Conservation (phyloP, 2,113 vertebrate species). For the Ptilorrhoa leucosticta region DNA sequence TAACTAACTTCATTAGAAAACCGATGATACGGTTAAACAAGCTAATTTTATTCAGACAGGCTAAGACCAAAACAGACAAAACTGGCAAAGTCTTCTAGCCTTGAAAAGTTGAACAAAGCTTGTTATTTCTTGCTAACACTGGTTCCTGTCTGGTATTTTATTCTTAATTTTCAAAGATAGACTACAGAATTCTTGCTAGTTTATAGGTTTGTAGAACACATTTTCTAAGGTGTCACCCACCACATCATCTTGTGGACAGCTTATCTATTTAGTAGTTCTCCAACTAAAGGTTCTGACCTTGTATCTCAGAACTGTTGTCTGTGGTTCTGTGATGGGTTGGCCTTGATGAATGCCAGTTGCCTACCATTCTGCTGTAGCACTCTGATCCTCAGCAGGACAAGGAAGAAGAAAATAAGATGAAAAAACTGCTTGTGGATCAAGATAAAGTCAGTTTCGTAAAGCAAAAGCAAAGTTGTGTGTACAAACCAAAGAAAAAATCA, state of each 20-base stretch:
- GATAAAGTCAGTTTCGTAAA: background rate
- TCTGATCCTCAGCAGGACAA: background rate
- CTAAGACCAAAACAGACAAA: background rate
- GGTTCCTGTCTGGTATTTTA: background rate
- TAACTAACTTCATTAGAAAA: background rate
- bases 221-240: background rate
- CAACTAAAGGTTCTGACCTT: background rate
- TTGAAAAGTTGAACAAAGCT: background rate
- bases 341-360: background rate
- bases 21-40: background rate
- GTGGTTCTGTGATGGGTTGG: background rate
- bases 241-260: background rate
- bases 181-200: background rate
- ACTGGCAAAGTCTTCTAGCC: background rate
- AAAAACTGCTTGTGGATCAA: background rate
- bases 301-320: background rate
- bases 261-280: background rate
- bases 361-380: background rate
- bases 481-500: background rate
- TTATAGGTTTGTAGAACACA: background rate
- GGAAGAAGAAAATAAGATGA: background rate
- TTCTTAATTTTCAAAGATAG: background rate
- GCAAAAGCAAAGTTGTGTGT: background rate
- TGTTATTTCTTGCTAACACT: background rate
- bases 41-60: background rate